Conservation (phyloP, 2,113 vertebrate species). For the Sigmodon hispidus region DNA sequence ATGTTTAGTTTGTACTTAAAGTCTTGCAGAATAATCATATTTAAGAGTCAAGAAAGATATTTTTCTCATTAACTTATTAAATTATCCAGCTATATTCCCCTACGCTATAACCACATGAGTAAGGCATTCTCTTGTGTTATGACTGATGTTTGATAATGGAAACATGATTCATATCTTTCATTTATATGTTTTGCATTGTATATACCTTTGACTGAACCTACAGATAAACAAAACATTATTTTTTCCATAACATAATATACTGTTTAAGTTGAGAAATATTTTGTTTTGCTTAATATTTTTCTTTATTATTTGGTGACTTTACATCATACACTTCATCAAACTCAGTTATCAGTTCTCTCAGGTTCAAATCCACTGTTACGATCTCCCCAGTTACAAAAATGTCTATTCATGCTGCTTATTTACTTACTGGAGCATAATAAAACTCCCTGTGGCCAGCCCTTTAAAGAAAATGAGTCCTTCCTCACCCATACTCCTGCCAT, state of each 20-base stretch:
- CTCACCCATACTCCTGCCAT: too few relatives aligned
- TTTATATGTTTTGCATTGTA: background rate
- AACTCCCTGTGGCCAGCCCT: too few relatives aligned
- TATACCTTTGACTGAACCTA: background rate
- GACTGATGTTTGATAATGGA: constrained; percentile 8
- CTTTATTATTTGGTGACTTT: too few relatives aligned
- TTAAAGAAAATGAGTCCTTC: too few relatives aligned
- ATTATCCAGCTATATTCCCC: background rate
- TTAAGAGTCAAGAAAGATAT: background rate
- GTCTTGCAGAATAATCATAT: background rate
- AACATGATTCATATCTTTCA: background rate
- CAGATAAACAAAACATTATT: background rate
- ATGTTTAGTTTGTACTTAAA: background rate
- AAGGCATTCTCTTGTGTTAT: background rate
- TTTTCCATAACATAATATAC: background rate
- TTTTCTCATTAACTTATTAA: background rate
- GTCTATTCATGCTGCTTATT: too few relatives aligned
- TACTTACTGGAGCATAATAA: too few relatives aligned
- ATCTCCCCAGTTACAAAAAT: too few relatives aligned
- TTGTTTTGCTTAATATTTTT: constrained; percentile 58
- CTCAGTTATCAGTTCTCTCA: too few relatives aligned
- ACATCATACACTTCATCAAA: too few relatives aligned
- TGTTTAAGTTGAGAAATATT: constrained; percentile 5
- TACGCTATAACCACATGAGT: background rate
- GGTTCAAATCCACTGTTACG: too few relatives aligned